phyloP scores from a whole-genome alignment of 2,113 vertebrate genomes.

The Callipepla californica region DNA sequence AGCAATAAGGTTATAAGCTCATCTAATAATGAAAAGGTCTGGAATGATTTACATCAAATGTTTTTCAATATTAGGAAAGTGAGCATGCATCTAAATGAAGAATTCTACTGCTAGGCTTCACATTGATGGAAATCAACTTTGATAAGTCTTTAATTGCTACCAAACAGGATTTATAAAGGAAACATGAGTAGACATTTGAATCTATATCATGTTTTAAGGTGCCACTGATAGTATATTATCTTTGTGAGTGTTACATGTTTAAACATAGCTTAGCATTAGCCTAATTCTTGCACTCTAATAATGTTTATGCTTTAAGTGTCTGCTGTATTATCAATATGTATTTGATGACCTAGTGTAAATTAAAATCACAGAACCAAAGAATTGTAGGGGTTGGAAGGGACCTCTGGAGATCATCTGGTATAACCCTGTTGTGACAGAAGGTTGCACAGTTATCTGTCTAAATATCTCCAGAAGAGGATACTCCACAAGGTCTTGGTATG shows the following conservation, averaged over 20 bases:
- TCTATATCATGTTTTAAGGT: not conserved
- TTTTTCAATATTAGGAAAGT: conserved; percentile 2
- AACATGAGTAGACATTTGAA: not conserved
- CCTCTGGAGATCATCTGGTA: too few relatives aligned
- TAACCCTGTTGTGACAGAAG: too few relatives aligned
- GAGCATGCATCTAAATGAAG: not conserved
- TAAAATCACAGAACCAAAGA: not conserved
- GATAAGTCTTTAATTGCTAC: not conserved
- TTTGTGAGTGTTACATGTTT: not conserved
- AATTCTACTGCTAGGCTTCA: not conserved
- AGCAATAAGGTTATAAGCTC: not conserved
- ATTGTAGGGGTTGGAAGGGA: too few relatives aligned
- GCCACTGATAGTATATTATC: not conserved
- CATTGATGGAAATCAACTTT: not conserved
- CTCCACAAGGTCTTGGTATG: too few relatives aligned
- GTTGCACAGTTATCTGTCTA: too few relatives aligned
- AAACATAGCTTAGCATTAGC: not conserved
- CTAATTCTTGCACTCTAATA: not conserved
- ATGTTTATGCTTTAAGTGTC: not conserved
- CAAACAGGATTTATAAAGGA: not conserved
- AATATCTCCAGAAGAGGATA: too few relatives aligned
- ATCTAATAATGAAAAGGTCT: conserved; percentile 19
- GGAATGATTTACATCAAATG: conserved; percentile 15
- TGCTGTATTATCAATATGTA: conserved; percentile 1
- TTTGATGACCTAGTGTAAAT: conserved; percentile 18